phyloP scores from a whole-genome alignment of 2,797 vertebrate genomes.

The Pseudomugil tenellus region DNA sequence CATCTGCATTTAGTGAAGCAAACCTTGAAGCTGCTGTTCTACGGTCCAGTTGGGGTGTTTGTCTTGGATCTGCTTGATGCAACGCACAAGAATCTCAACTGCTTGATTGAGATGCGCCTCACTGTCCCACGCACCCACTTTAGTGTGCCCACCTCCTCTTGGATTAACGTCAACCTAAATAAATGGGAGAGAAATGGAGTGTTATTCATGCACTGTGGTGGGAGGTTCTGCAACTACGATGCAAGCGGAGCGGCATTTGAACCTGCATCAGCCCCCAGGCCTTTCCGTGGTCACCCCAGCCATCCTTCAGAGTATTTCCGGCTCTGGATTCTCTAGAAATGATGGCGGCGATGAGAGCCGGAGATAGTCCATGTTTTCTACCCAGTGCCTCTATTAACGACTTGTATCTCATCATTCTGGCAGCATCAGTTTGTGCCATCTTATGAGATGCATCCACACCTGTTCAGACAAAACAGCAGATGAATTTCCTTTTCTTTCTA shows the following conservation, averaged over 20 bases:
- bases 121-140: slow-evolving; percentile 34
- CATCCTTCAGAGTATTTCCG: not conserved
- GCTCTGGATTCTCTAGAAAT: slow-evolving; percentile 73
- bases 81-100: slow-evolving; percentile 33
- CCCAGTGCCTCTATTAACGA: slow-evolving; percentile 19
- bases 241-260: not conserved
- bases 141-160: not conserved
- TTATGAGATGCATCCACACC: slow-evolving; percentile 33
- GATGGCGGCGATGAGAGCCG: slow-evolving; percentile 68
- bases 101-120: slow-evolving; percentile 54
- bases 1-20: slow-evolving; percentile 4
- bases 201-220: not conserved
- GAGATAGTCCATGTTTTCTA: not conserved
- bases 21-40: slow-evolving; percentile 66
- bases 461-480: not conserved
- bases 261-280: slow-evolving; percentile 71
- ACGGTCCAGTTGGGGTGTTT: not conserved
- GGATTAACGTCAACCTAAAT: slow-evolving; percentile 56
- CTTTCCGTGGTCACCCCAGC: slow-evolving; percentile 42
- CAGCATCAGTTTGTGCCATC: slow-evolving; percentile 44
- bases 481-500: too few species aligned
- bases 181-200: not conserved
- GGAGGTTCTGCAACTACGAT: not conserved
- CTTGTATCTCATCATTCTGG: slow-evolving; percentile 42
- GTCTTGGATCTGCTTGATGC: not conserved